A percentile compares a stretch with the other conserved stretches of the same genome.
Evolutionary conservation across 2,888 invertebrate genomes (phyloP).

Genomic region (Parnassius glacialis): DNA sequence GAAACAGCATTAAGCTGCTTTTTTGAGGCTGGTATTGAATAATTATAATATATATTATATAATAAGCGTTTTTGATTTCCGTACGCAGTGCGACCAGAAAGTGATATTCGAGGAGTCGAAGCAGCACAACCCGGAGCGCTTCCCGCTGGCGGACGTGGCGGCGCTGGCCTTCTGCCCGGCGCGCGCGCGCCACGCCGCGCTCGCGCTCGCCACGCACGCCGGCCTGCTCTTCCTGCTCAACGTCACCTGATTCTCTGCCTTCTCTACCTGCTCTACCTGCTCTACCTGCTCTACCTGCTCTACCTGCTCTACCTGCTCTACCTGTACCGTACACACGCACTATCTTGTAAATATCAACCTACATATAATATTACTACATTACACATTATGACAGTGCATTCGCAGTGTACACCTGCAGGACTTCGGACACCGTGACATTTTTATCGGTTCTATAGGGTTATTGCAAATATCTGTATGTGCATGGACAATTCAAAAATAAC

Average conservation of each 20-base stretch:
- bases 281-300: slow-evolving; percentile 55
- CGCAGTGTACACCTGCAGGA: too few relatives aligned
- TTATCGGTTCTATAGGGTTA: too few relatives aligned
- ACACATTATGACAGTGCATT: too few relatives aligned
- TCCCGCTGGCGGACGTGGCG: slow-evolving; percentile 58
- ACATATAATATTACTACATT: too few relatives aligned
- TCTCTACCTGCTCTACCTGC: slow-evolving; percentile 54
- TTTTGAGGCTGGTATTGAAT: background rate
- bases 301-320: slow-evolving; percentile 52
- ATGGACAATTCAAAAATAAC: too few relatives aligned
- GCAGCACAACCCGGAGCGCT: slow-evolving; percentile 51
- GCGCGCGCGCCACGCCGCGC: slow-evolving; percentile 43
- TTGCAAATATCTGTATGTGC: too few relatives aligned
- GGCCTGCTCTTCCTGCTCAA: slow-evolving; percentile 59
- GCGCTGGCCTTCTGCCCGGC: slow-evolving; percentile 59
- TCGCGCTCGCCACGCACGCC: slow-evolving; percentile 59
- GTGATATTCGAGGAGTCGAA: slow-evolving; percentile 17
- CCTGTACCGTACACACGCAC: background rate
- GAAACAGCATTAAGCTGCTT: background rate
- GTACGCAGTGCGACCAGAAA: slow-evolving; percentile 10
- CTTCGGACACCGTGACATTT: too few relatives aligned
- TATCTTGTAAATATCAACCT: background rate
- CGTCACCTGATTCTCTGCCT: slow-evolving; percentile 35
- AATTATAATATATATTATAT: background rate
- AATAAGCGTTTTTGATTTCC: background rate